Percentiles rank a stretch among this genome's conserved stretches.
These are phyloP conservation scores for Rhadina sibilatrix DNA, from an alignment of 2,113 vertebrate species.

Conservation along the genomic window DNA sequence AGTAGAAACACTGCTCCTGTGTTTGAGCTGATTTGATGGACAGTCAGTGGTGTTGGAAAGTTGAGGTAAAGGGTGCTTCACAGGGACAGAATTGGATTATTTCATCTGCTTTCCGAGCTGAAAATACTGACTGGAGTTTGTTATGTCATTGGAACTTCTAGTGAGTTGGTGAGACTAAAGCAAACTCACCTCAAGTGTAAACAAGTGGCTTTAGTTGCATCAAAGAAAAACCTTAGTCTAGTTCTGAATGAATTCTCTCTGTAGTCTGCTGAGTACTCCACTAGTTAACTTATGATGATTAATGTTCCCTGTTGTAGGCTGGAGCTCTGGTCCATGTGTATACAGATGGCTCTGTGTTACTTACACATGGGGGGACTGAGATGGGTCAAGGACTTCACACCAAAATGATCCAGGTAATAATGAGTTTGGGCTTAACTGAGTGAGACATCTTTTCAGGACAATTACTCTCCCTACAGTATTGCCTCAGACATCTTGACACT, in stretches of 20 bases:
- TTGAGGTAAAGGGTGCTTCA: background rate
- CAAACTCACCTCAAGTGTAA: background rate
- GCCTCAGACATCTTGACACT: background rate
- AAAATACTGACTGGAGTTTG: background rate
- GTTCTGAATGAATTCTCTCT: background rate
- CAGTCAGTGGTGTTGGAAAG: background rate
- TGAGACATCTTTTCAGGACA: background rate
- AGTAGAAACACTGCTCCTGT: background rate
- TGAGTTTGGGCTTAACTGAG: background rate
- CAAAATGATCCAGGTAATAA: slow-evolving; percentile 94
- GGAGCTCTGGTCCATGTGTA: slow-evolving; percentile 93
- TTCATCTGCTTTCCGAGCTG: background rate
- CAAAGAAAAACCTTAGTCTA: background rate
- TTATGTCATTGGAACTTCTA: background rate
- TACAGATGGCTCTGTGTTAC: slow-evolving; percentile 90
- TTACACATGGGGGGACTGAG: slow-evolving; percentile 93
- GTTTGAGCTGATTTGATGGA: background rate
- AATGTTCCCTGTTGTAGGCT: slow-evolving; percentile 70
- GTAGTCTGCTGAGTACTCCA: background rate
- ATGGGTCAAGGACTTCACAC: slow-evolving; percentile 99
- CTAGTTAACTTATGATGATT: background rate
- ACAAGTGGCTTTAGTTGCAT: background rate
- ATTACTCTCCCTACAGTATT: background rate
- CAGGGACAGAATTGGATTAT: background rate
- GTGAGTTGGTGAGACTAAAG: background rate